phyloP scores from a whole-genome alignment of 1,140 invertebrate species.

The Heliconius eleuchia region DNA sequence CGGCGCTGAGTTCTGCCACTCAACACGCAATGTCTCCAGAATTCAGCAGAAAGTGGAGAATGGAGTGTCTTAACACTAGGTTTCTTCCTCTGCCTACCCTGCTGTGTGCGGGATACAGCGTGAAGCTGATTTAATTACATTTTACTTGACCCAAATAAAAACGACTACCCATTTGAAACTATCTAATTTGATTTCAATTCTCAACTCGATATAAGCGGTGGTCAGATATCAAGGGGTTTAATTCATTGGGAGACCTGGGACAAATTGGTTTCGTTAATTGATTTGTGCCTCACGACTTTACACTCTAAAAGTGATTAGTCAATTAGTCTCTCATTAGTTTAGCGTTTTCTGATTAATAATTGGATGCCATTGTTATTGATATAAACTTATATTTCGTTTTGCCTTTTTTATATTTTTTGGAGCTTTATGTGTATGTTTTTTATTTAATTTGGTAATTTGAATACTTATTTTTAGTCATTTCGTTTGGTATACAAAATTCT shows the following conservation, averaged over 20 bases:
- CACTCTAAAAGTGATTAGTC: neutral
- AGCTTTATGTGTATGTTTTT: too few relatives aligned
- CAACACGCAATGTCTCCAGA: too few relatives aligned
- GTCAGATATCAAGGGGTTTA: conserved; percentile 37
- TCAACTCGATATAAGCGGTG: conserved; percentile 16
- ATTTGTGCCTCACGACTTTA: conserved; percentile 35
- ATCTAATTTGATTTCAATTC: conserved; percentile 27
- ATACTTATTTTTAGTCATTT: too few relatives aligned
- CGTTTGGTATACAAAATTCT: too few relatives aligned
- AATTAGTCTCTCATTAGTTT: conserved; percentile 10
- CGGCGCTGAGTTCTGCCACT: too few relatives aligned
- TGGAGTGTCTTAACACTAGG: too few relatives aligned
- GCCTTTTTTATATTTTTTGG: too few relatives aligned
- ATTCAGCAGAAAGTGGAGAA: too few relatives aligned
- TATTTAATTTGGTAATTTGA: too few relatives aligned
- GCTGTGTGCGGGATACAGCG: too few relatives aligned
- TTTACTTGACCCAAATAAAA: conserved; percentile 6
- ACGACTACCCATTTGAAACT: neutral
- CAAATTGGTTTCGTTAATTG: conserved; percentile 54
- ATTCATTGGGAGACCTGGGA: conserved; percentile 49
- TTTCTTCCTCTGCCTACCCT: too few relatives aligned
- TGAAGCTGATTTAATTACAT: neutral
- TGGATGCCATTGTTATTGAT: neutral
- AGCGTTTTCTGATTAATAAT: neutral
- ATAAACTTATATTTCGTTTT: too few relatives aligned